Evolutionary conservation across 2,888 invertebrate genomes (phyloP).

Genomic region (Pandemis cinnamomeana): DNA sequence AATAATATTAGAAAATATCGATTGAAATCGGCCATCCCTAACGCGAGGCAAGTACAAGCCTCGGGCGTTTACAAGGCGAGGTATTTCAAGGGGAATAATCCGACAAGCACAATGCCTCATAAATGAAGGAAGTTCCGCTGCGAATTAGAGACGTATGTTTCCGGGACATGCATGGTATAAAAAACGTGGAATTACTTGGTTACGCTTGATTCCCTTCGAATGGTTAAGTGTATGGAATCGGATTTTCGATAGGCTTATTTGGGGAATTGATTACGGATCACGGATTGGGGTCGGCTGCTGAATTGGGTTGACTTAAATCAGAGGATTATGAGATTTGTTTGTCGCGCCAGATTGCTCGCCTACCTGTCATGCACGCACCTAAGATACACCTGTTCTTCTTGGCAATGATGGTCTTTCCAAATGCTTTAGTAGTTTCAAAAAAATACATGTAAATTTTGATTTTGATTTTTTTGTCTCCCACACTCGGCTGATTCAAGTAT

Average conservation of each 20-base stretch:
- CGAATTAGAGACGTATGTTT: conserved; percentile 63
- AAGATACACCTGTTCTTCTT: too few relatives aligned
- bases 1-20: too few relatives aligned
- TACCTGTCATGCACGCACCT: too few relatives aligned
- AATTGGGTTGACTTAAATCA: neutral
- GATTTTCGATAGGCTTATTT: conserved; percentile 6
- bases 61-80: neutral
- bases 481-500: too few relatives aligned
- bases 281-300: neutral
- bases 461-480: too few relatives aligned
- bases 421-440: too few relatives aligned
- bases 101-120: conserved; percentile 65
- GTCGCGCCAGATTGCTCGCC: neutral
- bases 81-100: conserved; percentile 58
- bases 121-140: conserved; percentile 66
- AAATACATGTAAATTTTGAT: too few relatives aligned
- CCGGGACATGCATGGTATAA: conserved; percentile 51
- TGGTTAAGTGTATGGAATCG: conserved; percentile 3
- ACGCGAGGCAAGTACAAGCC: conserved; percentile 49
- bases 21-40: too few relatives aligned
- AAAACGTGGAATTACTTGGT: conserved; percentile 44
- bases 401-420: too few relatives aligned
- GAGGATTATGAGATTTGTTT: neutral
- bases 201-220: conserved; percentile 2
- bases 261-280: neutral